A percentile compares a stretch with the other conserved stretches of the same genome.
Conservation (phyloP, 2,888 invertebrate genomes). For the Watsonalla binaria region DNA sequence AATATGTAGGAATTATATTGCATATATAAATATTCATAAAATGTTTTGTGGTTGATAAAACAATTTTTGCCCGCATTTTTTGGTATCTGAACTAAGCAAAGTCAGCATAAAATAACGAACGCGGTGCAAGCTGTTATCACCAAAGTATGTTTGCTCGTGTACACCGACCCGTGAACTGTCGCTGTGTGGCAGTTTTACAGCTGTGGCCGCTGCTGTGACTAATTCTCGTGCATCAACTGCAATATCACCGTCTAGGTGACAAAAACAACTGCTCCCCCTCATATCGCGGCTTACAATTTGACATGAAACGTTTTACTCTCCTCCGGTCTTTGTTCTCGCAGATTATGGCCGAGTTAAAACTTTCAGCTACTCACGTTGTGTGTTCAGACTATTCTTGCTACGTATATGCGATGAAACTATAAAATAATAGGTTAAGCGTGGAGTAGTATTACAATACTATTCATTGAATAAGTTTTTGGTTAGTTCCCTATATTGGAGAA, state of each 20-base stretch:
- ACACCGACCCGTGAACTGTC: not conserved
- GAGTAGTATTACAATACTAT: too few species aligned
- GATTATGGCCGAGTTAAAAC: not conserved
- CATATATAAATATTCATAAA: not conserved
- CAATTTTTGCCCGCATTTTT: not conserved
- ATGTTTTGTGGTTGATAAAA: not conserved
- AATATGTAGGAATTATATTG: too few species aligned
- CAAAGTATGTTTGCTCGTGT: conserved; percentile 16
- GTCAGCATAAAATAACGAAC: not conserved
- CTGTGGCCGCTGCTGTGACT: conserved; percentile 28
- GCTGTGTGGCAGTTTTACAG: conserved; percentile 8
- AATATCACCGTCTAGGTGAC: conserved; percentile 26
- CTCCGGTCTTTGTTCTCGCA: conserved; percentile 28
- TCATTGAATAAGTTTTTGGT: too few species aligned
- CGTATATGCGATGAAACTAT: too few species aligned
- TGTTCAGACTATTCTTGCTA: too few species aligned
- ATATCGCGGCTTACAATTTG: conserved; percentile 34
- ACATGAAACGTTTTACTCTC: conserved; percentile 32
- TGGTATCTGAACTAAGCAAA: not conserved
- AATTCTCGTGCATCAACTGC: conserved; percentile 30
- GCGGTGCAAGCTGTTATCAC: conserved; percentile 9
- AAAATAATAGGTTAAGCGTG: too few species aligned
- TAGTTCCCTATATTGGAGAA: too few species aligned
- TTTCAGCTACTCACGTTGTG: not conserved
- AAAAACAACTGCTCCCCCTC: conserved; percentile 37